Conservation (phyloP, 2,797 vertebrate species). For the Pagetopsis macropterus region DNA sequence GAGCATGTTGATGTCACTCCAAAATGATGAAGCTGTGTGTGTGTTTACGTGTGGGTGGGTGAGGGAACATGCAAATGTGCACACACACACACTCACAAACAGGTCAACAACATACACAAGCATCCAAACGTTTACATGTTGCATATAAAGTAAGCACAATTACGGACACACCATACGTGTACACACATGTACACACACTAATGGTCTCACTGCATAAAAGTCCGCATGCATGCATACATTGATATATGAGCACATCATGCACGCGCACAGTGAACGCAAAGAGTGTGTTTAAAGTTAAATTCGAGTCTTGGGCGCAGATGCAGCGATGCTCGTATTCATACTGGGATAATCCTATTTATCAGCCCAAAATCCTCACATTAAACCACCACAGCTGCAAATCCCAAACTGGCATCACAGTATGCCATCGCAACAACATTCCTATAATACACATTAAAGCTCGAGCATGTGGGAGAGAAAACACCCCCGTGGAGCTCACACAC, state of each 20-base stretch:
- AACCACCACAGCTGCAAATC: constrained; percentile 3
- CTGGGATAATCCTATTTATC: background rate
- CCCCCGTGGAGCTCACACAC: constrained; percentile 13
- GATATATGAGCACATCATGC: background rate
- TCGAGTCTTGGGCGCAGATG: background rate
- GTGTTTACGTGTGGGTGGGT: constrained; percentile 22
- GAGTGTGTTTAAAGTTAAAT: constrained; percentile 38
- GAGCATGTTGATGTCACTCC: constrained; percentile 62
- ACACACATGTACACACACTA: background rate
- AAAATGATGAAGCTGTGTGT: constrained; percentile 49
- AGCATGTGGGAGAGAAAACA: constrained; percentile 27
- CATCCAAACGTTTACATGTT: constrained; percentile 9
- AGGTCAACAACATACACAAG: no score
- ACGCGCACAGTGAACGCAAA: constrained; percentile 13
- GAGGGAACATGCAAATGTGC: constrained; percentile 5
- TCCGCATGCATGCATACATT: background rate
- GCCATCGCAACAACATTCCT: constrained; percentile 32
- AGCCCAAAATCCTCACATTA: background rate
- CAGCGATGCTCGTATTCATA: background rate
- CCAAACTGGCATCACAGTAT: constrained; percentile 7
- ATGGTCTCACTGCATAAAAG: background rate
- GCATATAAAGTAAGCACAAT: background rate
- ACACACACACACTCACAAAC: background rate
- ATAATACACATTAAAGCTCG: background rate
- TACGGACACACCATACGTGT: background rate